Evolutionary conservation across 2,797 vertebrate genomes (phyloP).

Genomic region (Oophaga sylvatica): DNA sequence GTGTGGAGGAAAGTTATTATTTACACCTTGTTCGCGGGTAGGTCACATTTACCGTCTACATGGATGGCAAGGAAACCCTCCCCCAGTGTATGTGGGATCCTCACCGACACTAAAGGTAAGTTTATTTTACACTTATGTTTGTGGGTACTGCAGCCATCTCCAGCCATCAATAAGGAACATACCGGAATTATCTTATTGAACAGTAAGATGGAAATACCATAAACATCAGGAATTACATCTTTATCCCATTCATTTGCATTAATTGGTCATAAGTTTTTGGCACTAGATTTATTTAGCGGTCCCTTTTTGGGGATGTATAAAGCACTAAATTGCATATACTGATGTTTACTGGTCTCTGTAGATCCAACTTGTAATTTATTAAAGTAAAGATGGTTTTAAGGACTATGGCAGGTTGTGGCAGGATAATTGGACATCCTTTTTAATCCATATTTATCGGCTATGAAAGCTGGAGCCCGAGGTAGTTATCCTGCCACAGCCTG

Average conservation of each 20-base stretch:
- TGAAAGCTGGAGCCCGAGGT: constrained; percentile 40
- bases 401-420: constrained; percentile 46
- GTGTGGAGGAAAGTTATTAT: constrained; percentile 94
- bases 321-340: not conserved
- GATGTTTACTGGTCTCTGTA: constrained; percentile 14
- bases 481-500: constrained; percentile 52
- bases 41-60: constrained; percentile 97
- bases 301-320: not conserved
- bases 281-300: not conserved
- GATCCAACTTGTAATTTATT: constrained; percentile 24
- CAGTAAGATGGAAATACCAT: not conserved
- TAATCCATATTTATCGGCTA: constrained; percentile 45
- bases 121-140: not conserved
- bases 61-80: constrained; percentile 97
- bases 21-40: constrained; percentile 93
- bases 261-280: too few relatives aligned
- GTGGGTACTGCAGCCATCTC: not conserved
- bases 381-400: constrained; percentile 25
- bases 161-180: not conserved
- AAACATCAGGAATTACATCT: not conserved
- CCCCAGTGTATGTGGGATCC: constrained; percentile 91
- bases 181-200: not conserved
- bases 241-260: too few relatives aligned
- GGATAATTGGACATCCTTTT: constrained; percentile 43
- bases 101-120: constrained; percentile 96